Evolutionary conservation across 1,140 invertebrate species (phyloP).

Genomic region (Samia ricini): DNA sequence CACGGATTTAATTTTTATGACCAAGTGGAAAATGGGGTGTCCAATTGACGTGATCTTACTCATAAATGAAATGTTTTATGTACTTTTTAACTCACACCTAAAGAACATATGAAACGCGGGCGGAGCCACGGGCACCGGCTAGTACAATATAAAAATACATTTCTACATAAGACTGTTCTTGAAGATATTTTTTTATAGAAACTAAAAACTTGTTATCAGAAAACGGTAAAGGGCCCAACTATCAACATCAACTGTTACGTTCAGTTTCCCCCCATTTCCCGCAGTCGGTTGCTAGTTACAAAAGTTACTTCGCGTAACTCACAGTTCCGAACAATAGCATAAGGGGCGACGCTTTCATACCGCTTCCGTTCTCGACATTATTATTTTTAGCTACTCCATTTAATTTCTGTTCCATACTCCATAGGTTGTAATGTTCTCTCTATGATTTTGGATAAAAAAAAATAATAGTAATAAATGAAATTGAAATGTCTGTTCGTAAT

Average conservation of each 20-base stretch:
- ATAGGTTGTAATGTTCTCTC: background rate
- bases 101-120: too few relatives aligned
- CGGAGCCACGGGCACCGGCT: too few relatives aligned
- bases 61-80: too few relatives aligned
- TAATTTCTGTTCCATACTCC: constrained; percentile 35
- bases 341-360: constrained; percentile 44
- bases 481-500: too few relatives aligned
- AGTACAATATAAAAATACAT: too few relatives aligned
- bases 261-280: constrained; percentile 35
- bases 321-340: constrained; percentile 44
- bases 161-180: too few relatives aligned
- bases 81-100: too few relatives aligned
- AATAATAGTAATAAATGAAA: background rate
- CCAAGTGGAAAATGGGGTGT: too few relatives aligned
- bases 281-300: constrained; percentile 33
- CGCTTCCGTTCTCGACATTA: constrained; percentile 49
- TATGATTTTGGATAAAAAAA: background rate
- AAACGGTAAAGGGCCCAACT: constrained; percentile 16
- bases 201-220: background rate
- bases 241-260: constrained; percentile 32
- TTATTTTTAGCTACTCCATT: constrained; percentile 42
- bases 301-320: constrained; percentile 44
- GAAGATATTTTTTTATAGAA: background rate
- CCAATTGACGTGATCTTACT: too few relatives aligned
- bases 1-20: too few relatives aligned